Evolutionary conservation across 2,888 invertebrate species (phyloP).

Genomic region (Nipponacmea schrenckii): DNA sequence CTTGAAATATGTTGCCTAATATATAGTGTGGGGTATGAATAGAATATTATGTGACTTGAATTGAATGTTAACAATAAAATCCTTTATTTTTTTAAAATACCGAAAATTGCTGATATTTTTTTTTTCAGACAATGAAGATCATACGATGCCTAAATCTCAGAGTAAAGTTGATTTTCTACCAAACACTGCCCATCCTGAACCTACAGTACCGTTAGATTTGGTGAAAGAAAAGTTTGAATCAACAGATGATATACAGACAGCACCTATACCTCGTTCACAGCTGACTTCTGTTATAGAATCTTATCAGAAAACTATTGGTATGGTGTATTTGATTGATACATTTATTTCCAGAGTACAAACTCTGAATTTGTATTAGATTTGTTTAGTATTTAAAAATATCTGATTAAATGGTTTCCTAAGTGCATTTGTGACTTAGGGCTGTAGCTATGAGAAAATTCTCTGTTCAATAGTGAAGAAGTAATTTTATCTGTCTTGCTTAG

Average conservation of each 20-base stretch:
- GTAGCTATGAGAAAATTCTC: too few species aligned
- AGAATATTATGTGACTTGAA: too few species aligned
- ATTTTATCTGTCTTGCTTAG: too few species aligned
- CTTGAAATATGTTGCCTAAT: too few species aligned
- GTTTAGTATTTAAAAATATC: too few species aligned
- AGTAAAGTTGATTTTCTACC: constrained; percentile 63
- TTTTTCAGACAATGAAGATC: not conserved
- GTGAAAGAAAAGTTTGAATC: constrained; percentile 51
- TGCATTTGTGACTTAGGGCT: too few species aligned
- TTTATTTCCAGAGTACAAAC: not conserved
- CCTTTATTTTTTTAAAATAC: too few species aligned
- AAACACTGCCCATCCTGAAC: constrained; percentile 59
- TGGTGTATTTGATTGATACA: constrained; percentile 8
- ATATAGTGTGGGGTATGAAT: too few species aligned
- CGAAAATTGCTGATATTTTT: not conserved
- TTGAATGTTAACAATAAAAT: too few species aligned
- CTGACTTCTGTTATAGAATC: constrained; percentile 60
- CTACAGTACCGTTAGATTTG: constrained; percentile 60
- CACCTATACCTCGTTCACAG: constrained; percentile 61
- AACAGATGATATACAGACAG: constrained; percentile 58
- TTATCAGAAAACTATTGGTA: constrained; percentile 66
- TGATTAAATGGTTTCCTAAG: too few species aligned
- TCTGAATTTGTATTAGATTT: too few species aligned
- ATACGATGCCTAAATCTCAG: constrained; percentile 34
- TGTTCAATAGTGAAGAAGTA: too few species aligned